A percentile compares a stretch with the other conserved stretches of the same genome.
These are phyloP conservation scores for Thalpophila matura DNA, from an alignment of 2,888 invertebrate species.

Conservation along the genomic window DNA sequence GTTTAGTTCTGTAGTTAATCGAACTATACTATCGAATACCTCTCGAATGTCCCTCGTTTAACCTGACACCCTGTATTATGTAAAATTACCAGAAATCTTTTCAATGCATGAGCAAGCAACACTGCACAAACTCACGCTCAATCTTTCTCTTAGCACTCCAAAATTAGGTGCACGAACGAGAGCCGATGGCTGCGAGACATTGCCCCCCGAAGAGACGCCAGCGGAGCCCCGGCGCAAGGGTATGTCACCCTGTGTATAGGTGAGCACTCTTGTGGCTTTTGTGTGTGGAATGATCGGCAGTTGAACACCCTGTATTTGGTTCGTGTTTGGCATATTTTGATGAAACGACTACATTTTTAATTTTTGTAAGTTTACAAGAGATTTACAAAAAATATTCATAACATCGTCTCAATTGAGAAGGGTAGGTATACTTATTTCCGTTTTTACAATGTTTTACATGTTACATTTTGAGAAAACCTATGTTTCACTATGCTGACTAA, in stretches of 20 bases:
- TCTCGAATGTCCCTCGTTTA: too few species aligned
- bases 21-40: too few species aligned
- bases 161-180: conserved; percentile 82
- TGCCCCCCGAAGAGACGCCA: conserved; percentile 65
- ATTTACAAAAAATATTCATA: too few species aligned
- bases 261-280: conserved; percentile 63
- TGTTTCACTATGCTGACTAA: too few species aligned
- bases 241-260: conserved; percentile 73
- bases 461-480: too few species aligned
- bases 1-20: too few species aligned
- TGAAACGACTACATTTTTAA: background rate
- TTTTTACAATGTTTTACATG: too few species aligned
- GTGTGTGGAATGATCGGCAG: conserved; percentile 49
- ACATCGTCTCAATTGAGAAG: too few species aligned
- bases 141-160: conserved; percentile 71
- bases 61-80: too few species aligned
- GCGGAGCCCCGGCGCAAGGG: conserved; percentile 79
- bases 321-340: conserved; percentile 17
- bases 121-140: conserved; percentile 39
- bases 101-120: conserved; percentile 26
- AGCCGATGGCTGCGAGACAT: conserved; percentile 85
- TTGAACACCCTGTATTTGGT: conserved; percentile 25
- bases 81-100: background rate
- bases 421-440: too few species aligned
- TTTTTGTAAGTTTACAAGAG: too few species aligned